phyloP scores from a whole-genome alignment of 2,113 vertebrate genomes.

The Ploceus nigricollis region DNA sequence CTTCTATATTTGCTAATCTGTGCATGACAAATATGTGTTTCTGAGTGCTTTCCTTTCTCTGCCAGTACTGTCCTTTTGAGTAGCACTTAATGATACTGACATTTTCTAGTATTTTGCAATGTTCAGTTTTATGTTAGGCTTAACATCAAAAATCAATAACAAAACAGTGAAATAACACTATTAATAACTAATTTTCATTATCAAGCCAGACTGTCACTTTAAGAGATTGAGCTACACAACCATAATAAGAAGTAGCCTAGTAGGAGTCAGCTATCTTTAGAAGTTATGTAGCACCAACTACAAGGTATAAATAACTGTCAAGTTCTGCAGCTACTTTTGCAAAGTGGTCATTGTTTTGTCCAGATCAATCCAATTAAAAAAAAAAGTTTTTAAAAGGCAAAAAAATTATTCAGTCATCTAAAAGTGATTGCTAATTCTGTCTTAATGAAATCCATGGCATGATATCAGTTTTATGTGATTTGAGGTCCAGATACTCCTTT shows the following conservation, averaged over 20 bases:
- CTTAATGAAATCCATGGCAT: background rate
- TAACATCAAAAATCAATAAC: background rate
- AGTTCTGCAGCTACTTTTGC: background rate
- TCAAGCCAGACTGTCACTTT: background rate
- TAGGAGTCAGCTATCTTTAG: conserved; percentile 43
- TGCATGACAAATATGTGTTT: conserved; percentile 4
- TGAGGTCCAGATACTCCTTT: background rate
- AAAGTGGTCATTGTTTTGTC: background rate
- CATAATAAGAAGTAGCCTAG: conserved; percentile 8
- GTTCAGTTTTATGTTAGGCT: background rate
- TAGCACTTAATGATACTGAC: background rate
- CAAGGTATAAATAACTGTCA: conserved; percentile 38
- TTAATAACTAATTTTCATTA: background rate
- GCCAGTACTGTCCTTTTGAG: background rate
- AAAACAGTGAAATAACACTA: background rate
- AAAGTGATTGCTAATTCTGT: background rate
- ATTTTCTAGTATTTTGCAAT: background rate
- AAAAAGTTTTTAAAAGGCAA: background rate
- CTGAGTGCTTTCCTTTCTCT: background rate
- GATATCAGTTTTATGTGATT: background rate
- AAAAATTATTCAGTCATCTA: background rate
- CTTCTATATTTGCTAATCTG: conserved; percentile 34
- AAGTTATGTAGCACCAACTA: background rate
- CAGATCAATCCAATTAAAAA: background rate
- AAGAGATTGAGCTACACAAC: background rate